phyloP scores from a whole-genome alignment of 2,888 invertebrate species.

The Lepidochrysops patricia region DNA sequence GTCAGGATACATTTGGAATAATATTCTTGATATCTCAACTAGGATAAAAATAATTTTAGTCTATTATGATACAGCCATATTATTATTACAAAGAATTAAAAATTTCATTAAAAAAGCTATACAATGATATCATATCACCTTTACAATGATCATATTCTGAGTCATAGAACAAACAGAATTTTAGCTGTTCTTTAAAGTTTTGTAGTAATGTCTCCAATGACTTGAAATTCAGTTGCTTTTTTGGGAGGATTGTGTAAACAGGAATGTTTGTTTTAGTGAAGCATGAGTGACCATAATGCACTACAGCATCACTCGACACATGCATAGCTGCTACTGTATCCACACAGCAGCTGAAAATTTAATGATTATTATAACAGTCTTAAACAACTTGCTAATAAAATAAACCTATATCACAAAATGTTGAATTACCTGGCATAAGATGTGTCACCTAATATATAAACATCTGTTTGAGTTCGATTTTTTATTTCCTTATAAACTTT shows the following conservation, averaged over 20 bases:
- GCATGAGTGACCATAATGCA: slow-evolving; percentile 95
- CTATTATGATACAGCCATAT: not conserved
- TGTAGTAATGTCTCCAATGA: slow-evolving; percentile 31
- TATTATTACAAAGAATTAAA: not conserved
- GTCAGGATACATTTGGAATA: slow-evolving; percentile 43
- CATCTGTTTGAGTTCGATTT: slow-evolving; percentile 57
- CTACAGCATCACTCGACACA: slow-evolving; percentile 85
- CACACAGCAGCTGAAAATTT: slow-evolving; percentile 84
- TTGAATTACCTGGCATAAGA: slow-evolving; percentile 85
- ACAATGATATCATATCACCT: no score
- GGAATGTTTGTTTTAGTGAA: slow-evolving; percentile 85
- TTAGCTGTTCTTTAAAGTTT: slow-evolving; percentile 36
- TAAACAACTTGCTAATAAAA: no score
- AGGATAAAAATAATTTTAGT: slow-evolving; percentile 20
- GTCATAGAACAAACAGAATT: slow-evolving; percentile 78
- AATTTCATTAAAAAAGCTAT: no score
- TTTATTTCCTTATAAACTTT: slow-evolving; percentile 77
- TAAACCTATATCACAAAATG: no score
- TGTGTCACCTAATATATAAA: slow-evolving; percentile 91
- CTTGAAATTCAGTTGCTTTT: slow-evolving; percentile 70
- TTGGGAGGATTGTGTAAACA: slow-evolving; percentile 82
- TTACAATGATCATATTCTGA: slow-evolving; percentile 77
- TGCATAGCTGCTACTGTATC: slow-evolving; percentile 94
- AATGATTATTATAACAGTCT: not conserved
- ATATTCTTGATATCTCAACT: slow-evolving; percentile 43